phyloP scores from a whole-genome alignment of 2,888 invertebrate species.

The Melieria crassipennis region DNA sequence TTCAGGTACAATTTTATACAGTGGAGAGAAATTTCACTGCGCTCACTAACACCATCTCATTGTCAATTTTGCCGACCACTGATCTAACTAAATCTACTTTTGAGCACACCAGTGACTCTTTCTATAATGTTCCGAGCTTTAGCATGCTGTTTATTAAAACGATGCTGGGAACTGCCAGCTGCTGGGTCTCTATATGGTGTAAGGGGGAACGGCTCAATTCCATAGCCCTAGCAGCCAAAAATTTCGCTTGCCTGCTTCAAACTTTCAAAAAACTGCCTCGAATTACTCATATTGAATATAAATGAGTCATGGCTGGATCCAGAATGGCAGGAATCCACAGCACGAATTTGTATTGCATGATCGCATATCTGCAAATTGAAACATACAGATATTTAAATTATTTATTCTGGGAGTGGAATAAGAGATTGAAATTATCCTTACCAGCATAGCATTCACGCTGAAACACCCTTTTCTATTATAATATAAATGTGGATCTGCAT shows the following conservation, averaged over 20 bases:
- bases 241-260: background rate
- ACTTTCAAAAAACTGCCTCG: background rate
- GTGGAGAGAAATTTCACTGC: too few species aligned
- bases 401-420: background rate
- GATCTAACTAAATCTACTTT: too few species aligned
- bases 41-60: too few species aligned
- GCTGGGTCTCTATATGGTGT: constrained; percentile 4
- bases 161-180: too few species aligned
- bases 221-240: constrained; percentile 8
- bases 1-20: too few species aligned
- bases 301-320: constrained; percentile 13
- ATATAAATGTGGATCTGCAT: background rate
- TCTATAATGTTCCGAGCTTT: too few species aligned
- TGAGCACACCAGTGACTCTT: too few species aligned
- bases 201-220: constrained; percentile 15
- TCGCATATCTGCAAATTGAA: constrained; percentile 13
- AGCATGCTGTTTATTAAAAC: too few species aligned
- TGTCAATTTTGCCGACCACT: too few species aligned
- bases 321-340: constrained; percentile 14
- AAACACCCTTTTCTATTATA: constrained; percentile 2
- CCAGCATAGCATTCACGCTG: constrained; percentile 1
- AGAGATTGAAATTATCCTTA: background rate
- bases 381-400: constrained; percentile 1
- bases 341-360: constrained; percentile 1
- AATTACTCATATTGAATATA: constrained; percentile 7